These are phyloP conservation scores for Hirtodrosophila duncani DNA, from an alignment of 2,888 invertebrate genomes.

Conservation along the genomic window DNA sequence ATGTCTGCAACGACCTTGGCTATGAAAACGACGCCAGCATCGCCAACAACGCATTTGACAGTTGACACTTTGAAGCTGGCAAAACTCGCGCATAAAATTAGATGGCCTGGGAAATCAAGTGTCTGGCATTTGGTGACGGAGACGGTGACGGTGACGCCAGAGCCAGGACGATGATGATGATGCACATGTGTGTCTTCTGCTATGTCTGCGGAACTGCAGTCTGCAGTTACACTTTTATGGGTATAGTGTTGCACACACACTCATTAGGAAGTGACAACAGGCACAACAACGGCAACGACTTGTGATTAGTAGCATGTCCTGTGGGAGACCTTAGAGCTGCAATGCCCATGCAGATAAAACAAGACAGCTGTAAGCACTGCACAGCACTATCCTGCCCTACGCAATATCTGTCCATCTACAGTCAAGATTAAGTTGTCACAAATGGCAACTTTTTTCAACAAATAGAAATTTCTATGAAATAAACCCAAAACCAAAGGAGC, in stretches of 20 bases:
- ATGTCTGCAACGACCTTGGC: conserved; percentile 47
- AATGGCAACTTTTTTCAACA: conserved; percentile 6
- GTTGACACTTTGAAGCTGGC: conserved; percentile 57
- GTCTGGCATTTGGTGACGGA: too few species aligned
- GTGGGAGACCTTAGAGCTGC: conserved; percentile 49
- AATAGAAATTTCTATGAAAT: conserved; percentile 25
- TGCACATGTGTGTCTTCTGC: conserved; percentile 13
- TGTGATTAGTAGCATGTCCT: conserved; percentile 57
- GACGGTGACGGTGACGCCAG: not conserved
- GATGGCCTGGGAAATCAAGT: conserved; percentile 59
- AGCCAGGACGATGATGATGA: conserved; percentile 48
- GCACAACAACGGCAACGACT: conserved; percentile 32
- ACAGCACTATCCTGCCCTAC: conserved; percentile 4
- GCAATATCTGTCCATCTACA: conserved; percentile 43
- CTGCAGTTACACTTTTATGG: conserved; percentile 37
- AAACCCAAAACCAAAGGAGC: conserved; percentile 63
- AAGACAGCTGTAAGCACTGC: conserved; percentile 36
- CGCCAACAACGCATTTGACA: conserved; percentile 52
- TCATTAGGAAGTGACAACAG: conserved; percentile 67
- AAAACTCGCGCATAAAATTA: conserved; percentile 61
- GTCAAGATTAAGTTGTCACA: conserved; percentile 49
- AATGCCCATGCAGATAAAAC: conserved; percentile 31
- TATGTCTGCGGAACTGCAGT: conserved; percentile 23
- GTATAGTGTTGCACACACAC: conserved; percentile 55
- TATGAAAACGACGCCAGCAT: conserved; percentile 42